A percentile compares a stretch with the other conserved stretches of the same genome.
phyloP scores from a whole-genome alignment of 1,140 invertebrate species.

The Carcinoscorpius rotundicauda region DNA sequence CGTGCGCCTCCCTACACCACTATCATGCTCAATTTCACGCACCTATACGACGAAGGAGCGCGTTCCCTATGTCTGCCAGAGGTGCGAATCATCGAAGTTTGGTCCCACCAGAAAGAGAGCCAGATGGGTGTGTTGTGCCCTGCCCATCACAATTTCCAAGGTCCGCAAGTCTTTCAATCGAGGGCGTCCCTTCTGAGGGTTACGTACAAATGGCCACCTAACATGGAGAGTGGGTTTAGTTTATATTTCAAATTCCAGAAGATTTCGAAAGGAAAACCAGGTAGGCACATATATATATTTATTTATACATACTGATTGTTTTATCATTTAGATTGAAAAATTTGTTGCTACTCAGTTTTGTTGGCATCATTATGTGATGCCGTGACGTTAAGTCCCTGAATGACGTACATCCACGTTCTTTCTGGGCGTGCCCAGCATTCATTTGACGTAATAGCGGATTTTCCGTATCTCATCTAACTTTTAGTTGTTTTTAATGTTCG shows the following conservation, averaged over 20 bases:
- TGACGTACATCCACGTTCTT: too few species aligned
- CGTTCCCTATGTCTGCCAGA: background rate
- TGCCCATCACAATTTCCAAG: background rate
- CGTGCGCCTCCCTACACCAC: background rate
- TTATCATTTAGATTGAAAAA: too few species aligned
- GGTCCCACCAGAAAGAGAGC: background rate
- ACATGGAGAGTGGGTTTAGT: background rate
- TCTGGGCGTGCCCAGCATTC: too few species aligned
- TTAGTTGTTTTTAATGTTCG: too few species aligned
- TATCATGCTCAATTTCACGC: background rate
- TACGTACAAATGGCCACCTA: background rate
- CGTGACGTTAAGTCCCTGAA: too few species aligned
- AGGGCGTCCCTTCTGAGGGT: background rate
- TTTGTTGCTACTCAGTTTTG: too few species aligned
- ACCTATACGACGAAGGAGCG: background rate
- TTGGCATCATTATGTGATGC: too few species aligned
- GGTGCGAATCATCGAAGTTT: background rate
- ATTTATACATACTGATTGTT: too few species aligned
- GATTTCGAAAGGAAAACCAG: background rate
- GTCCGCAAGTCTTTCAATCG: slow-evolving; percentile 1
- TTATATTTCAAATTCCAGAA: slow-evolving; percentile 2
- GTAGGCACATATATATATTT: too few species aligned
- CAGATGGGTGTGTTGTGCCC: background rate
- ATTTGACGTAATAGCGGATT: too few species aligned
- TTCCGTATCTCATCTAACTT: too few species aligned